Conservation (phyloP, 2,888 invertebrate genomes). For the Nasonovia ribisnigri region DNA sequence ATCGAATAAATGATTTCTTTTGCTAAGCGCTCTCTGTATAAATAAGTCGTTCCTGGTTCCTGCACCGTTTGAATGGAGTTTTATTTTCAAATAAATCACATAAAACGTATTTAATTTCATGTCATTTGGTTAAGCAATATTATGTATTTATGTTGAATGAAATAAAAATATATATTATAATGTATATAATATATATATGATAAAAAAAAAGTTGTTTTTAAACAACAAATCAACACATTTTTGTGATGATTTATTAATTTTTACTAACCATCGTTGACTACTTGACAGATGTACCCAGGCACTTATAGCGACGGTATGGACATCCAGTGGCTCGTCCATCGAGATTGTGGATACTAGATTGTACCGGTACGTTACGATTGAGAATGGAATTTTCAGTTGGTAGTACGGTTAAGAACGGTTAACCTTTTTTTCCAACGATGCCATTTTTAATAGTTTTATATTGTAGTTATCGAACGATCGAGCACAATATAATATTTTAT, state of each 20-base stretch:
- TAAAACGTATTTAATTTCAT: neutral
- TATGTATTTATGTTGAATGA: neutral
- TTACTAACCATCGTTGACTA: no score
- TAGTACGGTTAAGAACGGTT: neutral
- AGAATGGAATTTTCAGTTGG: no score
- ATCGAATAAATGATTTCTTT: constrained; percentile 8
- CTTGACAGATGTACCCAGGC: no score
- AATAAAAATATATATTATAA: no score
- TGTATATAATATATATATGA: neutral
- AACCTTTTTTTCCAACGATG: neutral
- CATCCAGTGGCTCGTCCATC: no score
- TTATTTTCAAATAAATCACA: neutral
- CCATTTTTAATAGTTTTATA: neutral
- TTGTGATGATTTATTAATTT: no score
- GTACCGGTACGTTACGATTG: no score
- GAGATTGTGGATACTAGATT: no score
- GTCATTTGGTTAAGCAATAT: neutral
- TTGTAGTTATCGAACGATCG: neutral
- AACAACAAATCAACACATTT: no score
- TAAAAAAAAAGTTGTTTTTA: neutral
- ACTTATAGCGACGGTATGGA: no score
- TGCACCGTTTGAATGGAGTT: neutral
- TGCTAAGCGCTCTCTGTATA: neutral
- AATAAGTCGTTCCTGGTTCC: neutral
- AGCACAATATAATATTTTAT: neutral